Percentiles rank a stretch among this genome's conserved stretches.
phyloP scores from a whole-genome alignment of 2,113 vertebrate genomes.

The Dasyurus viverrinus region DNA sequence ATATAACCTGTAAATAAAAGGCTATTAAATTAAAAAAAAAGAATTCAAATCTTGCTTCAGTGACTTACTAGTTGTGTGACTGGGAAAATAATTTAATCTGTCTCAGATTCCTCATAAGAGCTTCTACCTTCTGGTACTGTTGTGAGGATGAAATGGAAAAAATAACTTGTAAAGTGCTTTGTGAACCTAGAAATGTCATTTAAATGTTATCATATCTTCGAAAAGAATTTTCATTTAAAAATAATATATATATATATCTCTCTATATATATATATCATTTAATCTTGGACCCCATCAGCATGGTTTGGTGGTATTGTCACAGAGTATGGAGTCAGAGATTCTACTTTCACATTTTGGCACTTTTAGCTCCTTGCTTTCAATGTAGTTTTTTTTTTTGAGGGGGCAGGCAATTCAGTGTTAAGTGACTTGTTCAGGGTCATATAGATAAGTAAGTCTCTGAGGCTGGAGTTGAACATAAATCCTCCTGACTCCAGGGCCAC shows the following conservation, averaged over 20 bases:
- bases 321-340: background rate
- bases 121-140: background rate
- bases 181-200: background rate
- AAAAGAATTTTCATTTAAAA: background rate
- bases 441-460: no score
- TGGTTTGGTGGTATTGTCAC: background rate
- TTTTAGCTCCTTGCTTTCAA: no score
- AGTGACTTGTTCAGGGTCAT: no score
- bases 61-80: background rate
- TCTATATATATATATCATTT: no score
- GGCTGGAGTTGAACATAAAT: no score
- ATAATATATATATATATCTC: no score
- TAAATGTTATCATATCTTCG: background rate
- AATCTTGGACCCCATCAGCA: background rate
- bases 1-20: no score
- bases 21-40: no score
- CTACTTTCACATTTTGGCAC: background rate
- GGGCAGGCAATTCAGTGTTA: no score
- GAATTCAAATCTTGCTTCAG: background rate
- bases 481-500: no score
- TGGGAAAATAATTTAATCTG: background rate
- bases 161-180: background rate
- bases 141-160: background rate
- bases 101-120: background rate
- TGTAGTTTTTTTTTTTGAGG: background rate